Evolutionary conservation across 2,113 vertebrate species (phyloP).

Genomic region (Cranoglanis bouderius): DNA sequence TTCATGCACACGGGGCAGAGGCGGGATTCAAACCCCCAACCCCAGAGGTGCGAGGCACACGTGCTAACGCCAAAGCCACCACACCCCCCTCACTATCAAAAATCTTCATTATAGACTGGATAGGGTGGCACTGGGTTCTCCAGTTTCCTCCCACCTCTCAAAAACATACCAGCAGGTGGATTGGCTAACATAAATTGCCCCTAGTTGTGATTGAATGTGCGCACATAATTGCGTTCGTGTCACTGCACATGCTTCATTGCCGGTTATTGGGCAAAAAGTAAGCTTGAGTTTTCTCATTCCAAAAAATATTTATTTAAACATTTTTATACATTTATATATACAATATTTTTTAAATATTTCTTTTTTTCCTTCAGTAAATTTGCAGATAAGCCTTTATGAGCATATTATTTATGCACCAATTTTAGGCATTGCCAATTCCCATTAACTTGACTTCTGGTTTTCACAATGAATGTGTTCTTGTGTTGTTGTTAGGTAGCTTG

Average conservation of each 20-base stretch:
- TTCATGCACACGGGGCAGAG: too few relatives aligned
- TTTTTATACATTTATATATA: too few relatives aligned
- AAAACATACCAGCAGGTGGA: too few relatives aligned
- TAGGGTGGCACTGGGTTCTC: background rate
- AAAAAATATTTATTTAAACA: too few relatives aligned
- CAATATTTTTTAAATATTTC: too few relatives aligned
- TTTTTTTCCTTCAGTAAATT: background rate
- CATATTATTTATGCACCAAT: background rate
- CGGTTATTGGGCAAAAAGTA: background rate
- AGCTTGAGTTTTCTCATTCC: too few relatives aligned
- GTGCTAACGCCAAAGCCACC: too few relatives aligned
- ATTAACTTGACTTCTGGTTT: background rate
- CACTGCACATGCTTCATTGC: background rate
- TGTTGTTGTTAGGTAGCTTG: background rate
- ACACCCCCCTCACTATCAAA: too few relatives aligned
- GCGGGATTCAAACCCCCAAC: too few relatives aligned
- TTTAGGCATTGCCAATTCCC: background rate
- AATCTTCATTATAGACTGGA: background rate
- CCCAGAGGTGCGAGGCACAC: too few relatives aligned
- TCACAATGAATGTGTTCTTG: background rate
- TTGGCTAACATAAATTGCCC: background rate
- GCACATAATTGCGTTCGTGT: background rate
- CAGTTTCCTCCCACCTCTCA: background rate
- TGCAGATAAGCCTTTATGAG: background rate
- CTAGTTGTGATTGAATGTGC: too few relatives aligned